phyloP scores from a whole-genome alignment of 2,797 vertebrate genomes.

The Ctenosaura bakeri region DNA sequence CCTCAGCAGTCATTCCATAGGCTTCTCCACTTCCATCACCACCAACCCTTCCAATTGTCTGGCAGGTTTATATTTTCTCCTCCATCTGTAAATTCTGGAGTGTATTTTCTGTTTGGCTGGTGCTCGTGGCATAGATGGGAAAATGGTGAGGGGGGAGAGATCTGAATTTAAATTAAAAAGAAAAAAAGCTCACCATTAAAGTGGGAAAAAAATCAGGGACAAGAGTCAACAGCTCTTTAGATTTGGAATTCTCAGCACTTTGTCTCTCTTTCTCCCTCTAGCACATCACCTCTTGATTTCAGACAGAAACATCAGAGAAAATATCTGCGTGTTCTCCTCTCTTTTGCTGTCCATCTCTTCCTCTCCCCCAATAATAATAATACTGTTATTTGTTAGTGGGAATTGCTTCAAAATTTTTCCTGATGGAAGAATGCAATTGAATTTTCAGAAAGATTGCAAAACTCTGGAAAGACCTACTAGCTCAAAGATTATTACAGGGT shows the following conservation, averaged over 20 bases:
- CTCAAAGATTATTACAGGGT: constrained; percentile 65
- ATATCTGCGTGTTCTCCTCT: constrained; percentile 44
- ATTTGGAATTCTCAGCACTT: constrained; percentile 48
- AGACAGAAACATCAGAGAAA: constrained; percentile 57
- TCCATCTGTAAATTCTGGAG: constrained; percentile 74
- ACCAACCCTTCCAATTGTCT: constrained; percentile 66
- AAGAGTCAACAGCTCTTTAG: constrained; percentile 24
- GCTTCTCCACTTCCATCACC: constrained; percentile 23
- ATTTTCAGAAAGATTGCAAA: constrained; percentile 46
- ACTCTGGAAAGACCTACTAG: constrained; percentile 70
- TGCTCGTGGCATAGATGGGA: constrained; percentile 69
- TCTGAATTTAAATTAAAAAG: constrained; percentile 66
- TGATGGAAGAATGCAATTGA: constrained; percentile 54
- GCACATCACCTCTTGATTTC: constrained; percentile 47
- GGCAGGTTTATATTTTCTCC: constrained; percentile 70
- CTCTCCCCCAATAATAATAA: constrained; percentile 55
- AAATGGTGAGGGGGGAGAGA: constrained; percentile 44
- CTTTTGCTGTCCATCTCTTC: not conserved
- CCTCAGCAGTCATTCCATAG: constrained; percentile 78
- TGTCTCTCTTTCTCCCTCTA: not conserved
- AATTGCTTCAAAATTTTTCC: constrained; percentile 49
- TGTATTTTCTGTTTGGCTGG: constrained; percentile 79
- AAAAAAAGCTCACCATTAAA: constrained; percentile 46
- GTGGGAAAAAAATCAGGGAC: constrained; percentile 46
- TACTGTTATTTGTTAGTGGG: constrained; percentile 60